These are phyloP conservation scores for Tringa solitaria DNA, from an alignment of 2,113 vertebrate species.

Conservation along the genomic window DNA sequence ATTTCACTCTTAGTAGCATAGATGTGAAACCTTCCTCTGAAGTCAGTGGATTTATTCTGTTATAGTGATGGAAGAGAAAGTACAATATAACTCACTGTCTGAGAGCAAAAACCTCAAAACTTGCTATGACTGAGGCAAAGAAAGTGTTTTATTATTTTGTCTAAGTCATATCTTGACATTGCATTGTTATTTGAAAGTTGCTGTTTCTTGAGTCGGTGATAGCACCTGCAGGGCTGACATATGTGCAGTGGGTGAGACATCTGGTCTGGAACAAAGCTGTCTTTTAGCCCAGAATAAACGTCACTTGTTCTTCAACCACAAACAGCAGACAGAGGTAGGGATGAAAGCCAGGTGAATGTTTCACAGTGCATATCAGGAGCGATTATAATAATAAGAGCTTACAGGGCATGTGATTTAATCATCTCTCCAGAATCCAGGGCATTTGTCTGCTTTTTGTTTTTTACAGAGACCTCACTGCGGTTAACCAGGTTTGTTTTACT, in stretches of 20 bases:
- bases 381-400: background rate
- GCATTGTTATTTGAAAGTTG: conserved; percentile 29
- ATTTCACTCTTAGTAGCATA: background rate
- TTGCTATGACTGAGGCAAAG: background rate
- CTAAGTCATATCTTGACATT: conserved; percentile 12
- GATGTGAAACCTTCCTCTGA: background rate
- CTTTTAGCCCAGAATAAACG: conserved; percentile 4
- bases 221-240: conserved; percentile 44
- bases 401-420: background rate
- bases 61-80: background rate
- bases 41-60: background rate
- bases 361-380: background rate
- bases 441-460: background rate
- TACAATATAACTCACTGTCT: background rate
- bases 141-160: background rate
- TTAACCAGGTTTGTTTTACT: background rate
- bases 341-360: conserved; percentile 14
- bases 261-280: conserved; percentile 45
- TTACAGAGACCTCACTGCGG: background rate
- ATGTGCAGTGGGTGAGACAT: conserved; percentile 21
- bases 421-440: background rate
- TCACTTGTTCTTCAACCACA: conserved; percentile 18
- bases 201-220: conserved; percentile 11
- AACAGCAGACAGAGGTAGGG: background rate
- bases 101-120: background rate